phyloP scores from a whole-genome alignment of 2,113 vertebrate species.

The Cinclus mexicanus region DNA sequence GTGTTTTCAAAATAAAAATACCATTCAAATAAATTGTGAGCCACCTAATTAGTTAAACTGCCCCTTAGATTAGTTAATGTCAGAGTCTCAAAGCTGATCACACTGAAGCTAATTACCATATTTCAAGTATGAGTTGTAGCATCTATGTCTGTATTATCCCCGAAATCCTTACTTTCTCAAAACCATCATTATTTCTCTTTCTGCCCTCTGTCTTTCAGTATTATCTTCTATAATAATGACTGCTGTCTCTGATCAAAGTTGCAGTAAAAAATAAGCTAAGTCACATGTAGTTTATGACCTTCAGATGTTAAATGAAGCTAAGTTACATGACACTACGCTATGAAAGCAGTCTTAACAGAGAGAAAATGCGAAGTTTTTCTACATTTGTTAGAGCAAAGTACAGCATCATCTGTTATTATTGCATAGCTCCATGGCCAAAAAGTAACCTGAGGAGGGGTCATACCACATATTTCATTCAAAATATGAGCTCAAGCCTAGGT shows the following conservation, averaged over 20 bases:
- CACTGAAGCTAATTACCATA: neutral
- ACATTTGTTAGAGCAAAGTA: neutral
- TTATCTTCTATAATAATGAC: neutral
- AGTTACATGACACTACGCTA: neutral
- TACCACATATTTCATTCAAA: neutral
- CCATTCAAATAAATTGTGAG: neutral
- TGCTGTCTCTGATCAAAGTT: neutral
- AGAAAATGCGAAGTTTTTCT: neutral
- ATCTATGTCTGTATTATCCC: neutral
- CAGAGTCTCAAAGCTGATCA: neutral
- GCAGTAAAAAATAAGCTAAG: neutral
- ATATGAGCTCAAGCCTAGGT: neutral
- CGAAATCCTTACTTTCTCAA: neutral
- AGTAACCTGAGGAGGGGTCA: constrained; percentile 4
- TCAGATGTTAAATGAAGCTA: neutral
- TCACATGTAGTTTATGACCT: neutral
- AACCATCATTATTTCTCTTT: neutral
- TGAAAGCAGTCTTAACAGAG: neutral
- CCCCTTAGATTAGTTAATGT: neutral
- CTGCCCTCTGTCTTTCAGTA: neutral
- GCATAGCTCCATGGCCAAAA: neutral
- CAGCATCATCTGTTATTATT: neutral
- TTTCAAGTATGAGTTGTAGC: neutral
- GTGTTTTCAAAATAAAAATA: neutral
- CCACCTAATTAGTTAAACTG: neutral